phyloP scores from a whole-genome alignment of 92 coral and sea anemone genomes.

The Hydrozoanthus gracilis region DNA sequence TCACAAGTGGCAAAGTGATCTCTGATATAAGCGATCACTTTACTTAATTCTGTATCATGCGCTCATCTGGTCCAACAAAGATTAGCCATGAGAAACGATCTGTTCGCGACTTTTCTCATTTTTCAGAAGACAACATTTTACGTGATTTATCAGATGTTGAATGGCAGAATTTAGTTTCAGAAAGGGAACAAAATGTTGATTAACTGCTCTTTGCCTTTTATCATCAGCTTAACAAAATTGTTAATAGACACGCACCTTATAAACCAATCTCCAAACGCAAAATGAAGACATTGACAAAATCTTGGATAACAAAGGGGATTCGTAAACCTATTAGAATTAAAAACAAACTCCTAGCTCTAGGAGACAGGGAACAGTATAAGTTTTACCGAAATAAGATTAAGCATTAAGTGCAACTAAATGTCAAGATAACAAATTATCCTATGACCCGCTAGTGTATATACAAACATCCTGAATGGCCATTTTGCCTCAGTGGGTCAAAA shows the following conservation, averaged over 20 bases:
- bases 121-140: neutral
- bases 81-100: neutral
- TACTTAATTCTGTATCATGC: conserved; percentile 14
- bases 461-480: neutral
- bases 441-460: neutral
- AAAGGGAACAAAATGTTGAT: neutral
- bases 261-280: too few species aligned
- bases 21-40: too few species aligned
- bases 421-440: neutral
- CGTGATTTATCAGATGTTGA: conserved; percentile 8
- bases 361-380: too few species aligned
- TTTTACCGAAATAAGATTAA: too few species aligned
- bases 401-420: conserved; percentile 1
- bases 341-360: too few species aligned
- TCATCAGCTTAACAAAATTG: too few species aligned
- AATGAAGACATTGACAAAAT: too few species aligned
- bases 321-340: too few species aligned
- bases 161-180: too few species aligned
- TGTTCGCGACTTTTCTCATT: neutral
- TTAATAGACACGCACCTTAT: too few species aligned
- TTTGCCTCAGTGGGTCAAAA: conserved; percentile 8
- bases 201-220: too few species aligned
- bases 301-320: too few species aligned
- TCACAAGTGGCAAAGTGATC: conserved; percentile 3
- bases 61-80: neutral